A percentile compares a stretch with the other conserved stretches of the same genome.
These are phyloP conservation scores for Andrena hattorfiana DNA, from an alignment of 2,888 invertebrate genomes.

Conservation along the genomic window DNA sequence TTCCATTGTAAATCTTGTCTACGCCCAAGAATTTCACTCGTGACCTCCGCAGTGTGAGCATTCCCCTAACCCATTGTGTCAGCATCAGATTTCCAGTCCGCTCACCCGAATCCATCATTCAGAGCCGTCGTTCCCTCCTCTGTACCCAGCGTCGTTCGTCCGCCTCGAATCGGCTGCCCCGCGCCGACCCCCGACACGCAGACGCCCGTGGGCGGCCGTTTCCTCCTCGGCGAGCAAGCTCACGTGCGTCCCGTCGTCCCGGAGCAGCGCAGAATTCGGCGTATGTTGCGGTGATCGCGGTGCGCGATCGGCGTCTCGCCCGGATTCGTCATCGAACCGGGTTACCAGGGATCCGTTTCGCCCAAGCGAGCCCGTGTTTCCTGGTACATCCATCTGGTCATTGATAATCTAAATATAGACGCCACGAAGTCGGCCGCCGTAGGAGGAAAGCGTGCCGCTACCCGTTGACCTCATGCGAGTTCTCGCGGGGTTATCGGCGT, in stretches of 20 bases:
- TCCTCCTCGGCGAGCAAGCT: too few species aligned
- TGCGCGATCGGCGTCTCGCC: background rate
- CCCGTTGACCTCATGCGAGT: slow-evolving; percentile 61
- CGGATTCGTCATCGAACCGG: background rate
- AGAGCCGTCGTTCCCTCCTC: background rate
- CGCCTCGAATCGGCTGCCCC: too few species aligned
- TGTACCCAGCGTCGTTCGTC: too few species aligned
- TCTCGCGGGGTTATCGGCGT: slow-evolving; percentile 61
- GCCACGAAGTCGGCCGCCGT: slow-evolving; percentile 48
- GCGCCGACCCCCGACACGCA: too few species aligned
- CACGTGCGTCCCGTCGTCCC: too few species aligned
- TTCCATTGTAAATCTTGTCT: too few species aligned
- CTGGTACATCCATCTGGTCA: slow-evolving; percentile 58
- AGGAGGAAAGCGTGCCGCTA: slow-evolving; percentile 70
- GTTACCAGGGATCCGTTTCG: slow-evolving; percentile 58
- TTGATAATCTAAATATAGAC: slow-evolving; percentile 72
- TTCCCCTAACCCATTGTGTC: background rate
- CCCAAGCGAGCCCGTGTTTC: slow-evolving; percentile 50
- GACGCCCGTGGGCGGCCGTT: too few species aligned
- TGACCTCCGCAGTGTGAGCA: background rate
- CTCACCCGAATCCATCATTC: background rate
- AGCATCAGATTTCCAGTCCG: background rate
- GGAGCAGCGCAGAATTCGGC: background rate
- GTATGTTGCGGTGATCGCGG: background rate
- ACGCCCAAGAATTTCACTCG: too few species aligned